Base-by-base conservation (phyloP, 2,797 vertebrate species). In the Pelobates cultripes region DNA sequence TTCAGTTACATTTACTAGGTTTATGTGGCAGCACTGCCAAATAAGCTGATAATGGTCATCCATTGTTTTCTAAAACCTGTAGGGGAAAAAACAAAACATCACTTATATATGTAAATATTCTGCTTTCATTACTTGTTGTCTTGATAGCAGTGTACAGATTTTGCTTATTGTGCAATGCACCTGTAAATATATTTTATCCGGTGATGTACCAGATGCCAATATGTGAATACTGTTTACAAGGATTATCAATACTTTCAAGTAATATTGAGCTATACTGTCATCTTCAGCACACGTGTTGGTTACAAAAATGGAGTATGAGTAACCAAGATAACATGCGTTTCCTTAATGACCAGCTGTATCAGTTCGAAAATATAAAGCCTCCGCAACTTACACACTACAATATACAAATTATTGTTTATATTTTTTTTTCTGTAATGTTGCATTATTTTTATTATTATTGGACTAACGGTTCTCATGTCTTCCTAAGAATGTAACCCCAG, bases 151-250 rank as follows among this genome's bases (percentile, higher is more conserved):
- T 93, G 91, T 94, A 93, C 88, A 91, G 90, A 91, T 85, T 77
- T 85, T 91, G 87, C 28, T 51, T 51, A 10, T 91, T 90, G 89
- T 89, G 89, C 90, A 87, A 91, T 91, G 85, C 90, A 93, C 90
- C 92, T 89, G 86, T 92, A 94, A 91, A 90, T 92, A 90, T 92
- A 86, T 90, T 88, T 92, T 88, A 89, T 87, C 89, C 87, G 88
- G 84, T 90, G 90, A 92, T 92, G 88, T 91, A 85, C 86, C 88
- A 90, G 89, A 90, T 87, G 89, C 88, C 93, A 92, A 90, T 89
- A 89, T 92, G 90, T 92, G 90, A 89, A 90, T 94, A 91, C 90
- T 92, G 90, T 93, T 94, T 93, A 93, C 92, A 93, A 87, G 89
- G 90, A 89, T 92, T 91, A 91, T 89, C 85, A 90, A 89, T 87